Percentiles rank a stretch among this genome's conserved stretches.
These are phyloP conservation scores for Germaria angustata DNA, from an alignment of 2,888 invertebrate species.

Conservation along the genomic window DNA sequence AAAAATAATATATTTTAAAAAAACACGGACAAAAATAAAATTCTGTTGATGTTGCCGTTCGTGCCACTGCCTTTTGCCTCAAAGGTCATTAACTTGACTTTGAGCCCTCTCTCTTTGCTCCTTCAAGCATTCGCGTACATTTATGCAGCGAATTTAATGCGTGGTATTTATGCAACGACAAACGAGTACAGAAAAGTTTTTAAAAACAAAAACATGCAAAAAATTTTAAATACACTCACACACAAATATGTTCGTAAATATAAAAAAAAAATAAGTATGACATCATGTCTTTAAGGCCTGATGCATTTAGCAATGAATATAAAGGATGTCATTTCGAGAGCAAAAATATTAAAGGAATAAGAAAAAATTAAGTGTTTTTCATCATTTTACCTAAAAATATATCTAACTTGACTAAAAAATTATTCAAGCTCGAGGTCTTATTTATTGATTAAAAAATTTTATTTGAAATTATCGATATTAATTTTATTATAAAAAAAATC, in stretches of 20 bases:
- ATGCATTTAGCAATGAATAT: not conserved
- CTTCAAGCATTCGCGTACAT: slow-evolving; percentile 13
- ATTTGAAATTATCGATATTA: too few relatives aligned
- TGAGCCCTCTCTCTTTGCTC: slow-evolving; percentile 41
- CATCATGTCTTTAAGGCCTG: slow-evolving; percentile 2
- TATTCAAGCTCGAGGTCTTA: too few relatives aligned
- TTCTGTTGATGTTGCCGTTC: slow-evolving; percentile 24
- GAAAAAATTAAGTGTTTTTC: not conserved
- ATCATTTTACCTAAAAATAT: too few relatives aligned
- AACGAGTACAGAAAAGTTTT: not conserved
- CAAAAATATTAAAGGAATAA: not conserved
- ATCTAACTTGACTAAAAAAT: too few relatives aligned
- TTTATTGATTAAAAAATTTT: too few relatives aligned
- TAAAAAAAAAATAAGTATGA: not conserved
- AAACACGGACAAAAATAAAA: not conserved
- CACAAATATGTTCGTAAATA: not conserved
- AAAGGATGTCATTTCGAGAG: not conserved
- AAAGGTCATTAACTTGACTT: slow-evolving; percentile 66
- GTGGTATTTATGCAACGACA: slow-evolving; percentile 30
- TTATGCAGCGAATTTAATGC: slow-evolving; percentile 27
- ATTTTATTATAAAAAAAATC: too few relatives aligned
- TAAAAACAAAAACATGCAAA: not conserved
- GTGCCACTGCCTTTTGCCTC: slow-evolving; percentile 29
- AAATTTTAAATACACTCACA: not conserved
- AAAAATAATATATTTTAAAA: too few relatives aligned